phyloP scores from a whole-genome alignment of 2,797 vertebrate genomes.

The Xenentodon cancila region DNA sequence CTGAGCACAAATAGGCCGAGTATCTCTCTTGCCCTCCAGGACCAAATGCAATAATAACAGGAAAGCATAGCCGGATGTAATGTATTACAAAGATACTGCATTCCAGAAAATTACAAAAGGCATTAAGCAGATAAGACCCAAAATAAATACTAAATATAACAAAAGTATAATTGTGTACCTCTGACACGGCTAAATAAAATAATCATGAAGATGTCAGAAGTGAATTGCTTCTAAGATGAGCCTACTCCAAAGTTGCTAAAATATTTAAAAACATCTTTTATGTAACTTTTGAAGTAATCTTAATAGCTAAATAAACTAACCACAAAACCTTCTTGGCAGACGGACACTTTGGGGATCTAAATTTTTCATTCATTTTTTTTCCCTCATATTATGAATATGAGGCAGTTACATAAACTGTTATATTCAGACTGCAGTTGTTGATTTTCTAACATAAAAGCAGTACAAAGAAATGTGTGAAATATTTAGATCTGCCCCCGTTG shows the following conservation, averaged over 20 bases:
- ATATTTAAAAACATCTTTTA: background rate
- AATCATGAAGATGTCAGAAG: background rate
- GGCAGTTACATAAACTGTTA: no score
- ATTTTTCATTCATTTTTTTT: no score
- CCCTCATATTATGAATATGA: no score
- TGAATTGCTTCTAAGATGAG: background rate
- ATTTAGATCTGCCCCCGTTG: no score
- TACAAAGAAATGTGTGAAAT: no score
- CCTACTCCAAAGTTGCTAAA: background rate
- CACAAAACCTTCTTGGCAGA: no score
- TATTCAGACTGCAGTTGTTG: no score
- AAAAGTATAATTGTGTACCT: background rate
- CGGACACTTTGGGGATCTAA: no score
- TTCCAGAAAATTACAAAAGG: conserved; percentile 15
- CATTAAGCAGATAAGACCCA: conserved; percentile 14
- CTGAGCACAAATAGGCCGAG: background rate
- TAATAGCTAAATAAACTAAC: no score
- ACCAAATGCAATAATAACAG: conserved; percentile 10
- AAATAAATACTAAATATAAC: conserved; percentile 5
- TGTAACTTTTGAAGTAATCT: no score
- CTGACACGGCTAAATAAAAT: no score
- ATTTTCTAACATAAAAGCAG: no score
- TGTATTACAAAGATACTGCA: conserved; percentile 1
- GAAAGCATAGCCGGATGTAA: background rate
- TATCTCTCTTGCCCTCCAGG: conserved; percentile 1